Conservation (phyloP, 2,888 invertebrate species). For the Cantharis flavilabris region DNA sequence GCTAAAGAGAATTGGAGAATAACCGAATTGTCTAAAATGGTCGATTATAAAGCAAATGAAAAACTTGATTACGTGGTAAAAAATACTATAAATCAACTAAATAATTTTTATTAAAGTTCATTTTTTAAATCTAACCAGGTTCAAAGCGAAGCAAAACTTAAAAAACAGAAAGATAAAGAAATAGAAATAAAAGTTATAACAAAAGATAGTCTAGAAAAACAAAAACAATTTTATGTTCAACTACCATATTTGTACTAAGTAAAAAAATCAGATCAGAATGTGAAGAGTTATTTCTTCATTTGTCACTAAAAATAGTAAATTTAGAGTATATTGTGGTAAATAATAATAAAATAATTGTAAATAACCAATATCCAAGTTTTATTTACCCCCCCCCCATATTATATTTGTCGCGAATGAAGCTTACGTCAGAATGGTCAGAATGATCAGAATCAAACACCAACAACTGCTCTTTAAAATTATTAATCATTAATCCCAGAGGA, state of each 20-base stretch:
- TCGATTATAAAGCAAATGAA: not conserved
- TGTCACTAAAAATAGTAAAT: too few species aligned
- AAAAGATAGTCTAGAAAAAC: not conserved
- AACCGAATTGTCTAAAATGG: constrained; percentile 28
- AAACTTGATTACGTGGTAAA: not conserved
- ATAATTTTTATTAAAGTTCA: not conserved
- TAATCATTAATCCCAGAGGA: too few species aligned
- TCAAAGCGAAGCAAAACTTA: not conserved
- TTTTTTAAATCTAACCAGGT: not conserved
- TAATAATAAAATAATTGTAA: too few species aligned
- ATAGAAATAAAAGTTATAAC: not conserved
- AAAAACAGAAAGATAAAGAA: not conserved
- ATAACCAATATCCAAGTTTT: too few species aligned
- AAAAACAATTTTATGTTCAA: not conserved
- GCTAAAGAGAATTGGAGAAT: constrained; percentile 35
- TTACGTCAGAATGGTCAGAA: too few species aligned
- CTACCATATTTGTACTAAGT: not conserved
- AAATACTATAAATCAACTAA: not conserved
- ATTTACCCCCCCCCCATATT: too few species aligned
- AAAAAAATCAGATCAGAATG: not conserved
- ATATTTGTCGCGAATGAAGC: too few species aligned
- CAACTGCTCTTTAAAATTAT: too few species aligned
- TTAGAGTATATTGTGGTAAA: too few species aligned
- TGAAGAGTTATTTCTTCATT: too few species aligned
- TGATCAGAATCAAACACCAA: too few species aligned